phyloP scores from a whole-genome alignment of 2,113 vertebrate genomes.

The Chaenocephalus aceratus region DNA sequence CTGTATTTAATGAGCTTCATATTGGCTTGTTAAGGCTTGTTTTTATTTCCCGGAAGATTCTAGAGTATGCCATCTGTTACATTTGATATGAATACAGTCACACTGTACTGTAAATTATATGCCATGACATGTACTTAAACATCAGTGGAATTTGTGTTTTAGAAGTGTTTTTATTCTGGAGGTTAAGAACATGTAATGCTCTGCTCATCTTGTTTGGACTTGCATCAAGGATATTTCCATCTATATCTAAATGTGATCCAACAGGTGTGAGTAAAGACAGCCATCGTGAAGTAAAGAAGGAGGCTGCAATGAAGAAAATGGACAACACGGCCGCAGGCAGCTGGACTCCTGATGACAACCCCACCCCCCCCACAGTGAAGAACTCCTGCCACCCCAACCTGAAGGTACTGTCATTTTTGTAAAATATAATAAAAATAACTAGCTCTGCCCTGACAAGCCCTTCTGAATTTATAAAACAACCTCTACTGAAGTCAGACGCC shows the following conservation, averaged over 20 bases:
- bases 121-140: no score
- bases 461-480: neutral
- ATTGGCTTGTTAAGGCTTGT: neutral
- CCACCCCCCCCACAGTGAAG: constrained; percentile 50
- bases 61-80: no score
- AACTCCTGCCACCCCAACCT: constrained; percentile 74
- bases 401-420: constrained; percentile 72
- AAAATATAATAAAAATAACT: neutral
- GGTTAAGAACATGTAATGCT: no score
- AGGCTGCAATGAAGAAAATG: constrained; percentile 62
- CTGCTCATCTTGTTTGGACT: no score
- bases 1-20: no score
- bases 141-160: no score
- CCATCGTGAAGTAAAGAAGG: neutral
- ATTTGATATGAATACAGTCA: no score
- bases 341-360: constrained; percentile 54
- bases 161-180: no score
- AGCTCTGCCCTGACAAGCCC: no score
- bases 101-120: no score
- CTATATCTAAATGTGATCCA: constrained; percentile 18
- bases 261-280: constrained; percentile 54
- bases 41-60: neutral
- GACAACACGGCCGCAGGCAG: constrained; percentile 54
- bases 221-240: no score
- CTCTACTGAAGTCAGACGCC: neutral